Percentiles rank a stretch among this genome's conserved stretches.
These are phyloP conservation scores for Diorhabda sublineata DNA, from an alignment of 1,140 invertebrate genomes.

Conservation along the genomic window DNA sequence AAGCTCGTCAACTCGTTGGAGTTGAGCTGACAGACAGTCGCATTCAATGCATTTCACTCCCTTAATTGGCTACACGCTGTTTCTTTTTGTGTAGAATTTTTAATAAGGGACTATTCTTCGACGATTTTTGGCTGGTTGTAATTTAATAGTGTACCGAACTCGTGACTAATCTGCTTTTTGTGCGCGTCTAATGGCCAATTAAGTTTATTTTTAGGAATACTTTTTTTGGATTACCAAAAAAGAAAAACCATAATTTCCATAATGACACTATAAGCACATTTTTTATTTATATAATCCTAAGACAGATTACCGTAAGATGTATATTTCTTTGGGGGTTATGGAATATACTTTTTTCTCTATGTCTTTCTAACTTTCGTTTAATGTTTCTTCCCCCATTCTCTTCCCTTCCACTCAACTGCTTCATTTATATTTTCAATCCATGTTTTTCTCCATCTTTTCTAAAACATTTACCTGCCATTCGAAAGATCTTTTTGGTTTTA, in stretches of 20 bases:
- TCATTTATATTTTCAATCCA: too few relatives aligned
- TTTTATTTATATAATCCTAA: too few relatives aligned
- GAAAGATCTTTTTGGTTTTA: too few relatives aligned
- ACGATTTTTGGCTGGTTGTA: constrained; percentile 18
- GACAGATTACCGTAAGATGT: too few relatives aligned
- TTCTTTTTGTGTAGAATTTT: constrained; percentile 23
- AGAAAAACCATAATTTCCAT: neutral
- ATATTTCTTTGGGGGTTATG: too few relatives aligned
- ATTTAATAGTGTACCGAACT: constrained; percentile 12
- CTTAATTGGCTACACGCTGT: constrained; percentile 27
- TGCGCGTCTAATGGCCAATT: neutral
- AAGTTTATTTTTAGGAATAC: neutral
- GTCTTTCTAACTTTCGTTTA: too few relatives aligned
- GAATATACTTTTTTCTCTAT: too few relatives aligned
- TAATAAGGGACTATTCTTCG: constrained; percentile 24
- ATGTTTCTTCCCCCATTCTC: too few relatives aligned
- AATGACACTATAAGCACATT: too few relatives aligned
- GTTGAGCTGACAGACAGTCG: constrained; percentile 20
- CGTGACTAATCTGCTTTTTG: neutral
- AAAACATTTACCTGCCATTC: too few relatives aligned
- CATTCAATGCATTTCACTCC: constrained; percentile 25
- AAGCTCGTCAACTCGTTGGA: constrained; percentile 19
- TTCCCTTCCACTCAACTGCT: too few relatives aligned
- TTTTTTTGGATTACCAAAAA: neutral
- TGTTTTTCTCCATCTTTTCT: too few relatives aligned